phyloP scores from a whole-genome alignment of 2,888 invertebrate species.

The Melieria crassipennis region DNA sequence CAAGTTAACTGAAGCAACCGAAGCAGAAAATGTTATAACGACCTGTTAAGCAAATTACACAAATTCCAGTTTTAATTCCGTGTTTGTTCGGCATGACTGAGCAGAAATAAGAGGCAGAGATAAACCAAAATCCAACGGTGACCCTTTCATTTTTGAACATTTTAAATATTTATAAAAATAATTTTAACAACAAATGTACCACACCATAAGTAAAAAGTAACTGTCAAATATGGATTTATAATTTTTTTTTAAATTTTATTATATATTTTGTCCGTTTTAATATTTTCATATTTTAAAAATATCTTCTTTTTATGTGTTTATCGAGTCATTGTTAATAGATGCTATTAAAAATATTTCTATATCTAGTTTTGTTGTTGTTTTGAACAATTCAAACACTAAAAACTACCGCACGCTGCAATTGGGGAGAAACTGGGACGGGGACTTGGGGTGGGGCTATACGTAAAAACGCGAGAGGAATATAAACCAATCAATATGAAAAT shows the following conservation, averaged over 20 bases:
- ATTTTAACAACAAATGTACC: too few relatives aligned
- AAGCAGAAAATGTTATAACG: too few relatives aligned
- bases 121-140: too few relatives aligned
- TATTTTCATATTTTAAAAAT: constrained; percentile 21
- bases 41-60: too few relatives aligned
- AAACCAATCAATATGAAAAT: neutral
- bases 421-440: neutral
- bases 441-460: neutral
- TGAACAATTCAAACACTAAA: constrained; percentile 19
- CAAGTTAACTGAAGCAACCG: too few relatives aligned
- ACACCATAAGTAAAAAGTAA: too few relatives aligned
- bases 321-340: constrained; percentile 12
- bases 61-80: too few relatives aligned
- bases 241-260: neutral
- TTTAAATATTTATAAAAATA: too few relatives aligned
- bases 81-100: too few relatives aligned
- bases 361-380: constrained; percentile 13
- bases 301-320: constrained; percentile 8
- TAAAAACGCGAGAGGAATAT: neutral
- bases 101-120: too few relatives aligned
- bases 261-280: constrained; percentile 8
- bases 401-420: too few relatives aligned
- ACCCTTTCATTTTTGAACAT: too few relatives aligned
- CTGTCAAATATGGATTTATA: neutral
- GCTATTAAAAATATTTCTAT: constrained; percentile 24